Evolutionary conservation across 2,113 vertebrate genomes (phyloP), one percentile per base, ranked within the genome.

Genomic region (Protobothrops flavoviridis): DNA sequence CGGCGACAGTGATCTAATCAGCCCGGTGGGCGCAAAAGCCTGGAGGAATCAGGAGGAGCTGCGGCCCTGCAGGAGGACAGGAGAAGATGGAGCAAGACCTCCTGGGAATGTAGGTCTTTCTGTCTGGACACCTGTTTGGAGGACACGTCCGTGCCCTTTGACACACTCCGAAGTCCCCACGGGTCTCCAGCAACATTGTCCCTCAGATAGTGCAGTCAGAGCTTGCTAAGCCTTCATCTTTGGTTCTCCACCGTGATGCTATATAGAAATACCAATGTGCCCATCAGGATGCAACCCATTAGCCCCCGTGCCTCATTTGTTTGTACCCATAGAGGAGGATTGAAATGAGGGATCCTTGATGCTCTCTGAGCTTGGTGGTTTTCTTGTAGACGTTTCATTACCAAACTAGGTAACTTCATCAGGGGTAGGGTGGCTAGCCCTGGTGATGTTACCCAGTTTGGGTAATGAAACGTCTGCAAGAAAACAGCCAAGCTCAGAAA

Each of bases 1-100:
- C 52, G 61, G 94, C 96, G 97, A 97, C 97, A 98, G 94, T 87
- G 98, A 98, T 97, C 97, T 98, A 97, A 98, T 98, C 97, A 96
- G 95, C 24, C 5, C 5, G 11, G 94, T 59, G 93, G 94, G 91
- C 94, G 94, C 94, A 43, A 48, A 50, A 23, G 95, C 85, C 92
- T n/a, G 33, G 61, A 3, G 1, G 5, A 26, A 48, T 2, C 53
- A 45, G 87, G 0, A 2, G n/a, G 13, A 0, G 0, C 50, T 29
- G 39, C 6, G 2, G 87, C 24, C 29, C n/a, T 2, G 23, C 87
- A 61, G 45, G 64, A 88, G 87, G 21, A n/a, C 26, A 24, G 87
- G 23, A 29, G 39, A 33, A 45, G 64, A 52, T 74, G 29, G 52
- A 43, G 24, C 87, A 57, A 85, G 87, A 53, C 87, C 92, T 57